Evolutionary conservation across 2,113 vertebrate species (phyloP), one percentile per base, ranked within the genome.

Genomic region (Menura novaehollandiae): DNA sequence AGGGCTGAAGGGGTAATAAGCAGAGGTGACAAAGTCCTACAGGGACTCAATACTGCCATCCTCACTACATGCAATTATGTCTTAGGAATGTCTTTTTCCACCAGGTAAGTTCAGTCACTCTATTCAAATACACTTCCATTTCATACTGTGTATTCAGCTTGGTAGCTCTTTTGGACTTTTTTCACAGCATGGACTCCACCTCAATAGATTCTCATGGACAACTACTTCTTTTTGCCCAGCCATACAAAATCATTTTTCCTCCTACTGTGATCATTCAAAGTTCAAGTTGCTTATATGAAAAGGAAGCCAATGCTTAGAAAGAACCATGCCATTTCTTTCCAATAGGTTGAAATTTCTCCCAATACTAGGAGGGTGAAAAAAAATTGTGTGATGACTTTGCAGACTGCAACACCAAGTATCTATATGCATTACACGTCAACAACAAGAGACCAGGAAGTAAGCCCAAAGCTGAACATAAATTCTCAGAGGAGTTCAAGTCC

Each of bases 101-200:
- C 51, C 69, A 91, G 73, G 63, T 32, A 81, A 87, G 52, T 89
- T 94, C 85, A 91, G 77, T 63, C 62, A 43, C 44, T 78, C 82
- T 53, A 5, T 85, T 94, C 74, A 94, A 85, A 90, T 37, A 85
- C 56, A 63, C 52, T 91, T 79, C 74, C 35, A 63, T 64, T 94
- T 67, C 66, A 75, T 26, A 85, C 62, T 41, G 66, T 74, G 92
- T 79, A 91, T 75, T 94, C 69, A 82, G 28, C 56, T 78, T 75
- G 53, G 79, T 43, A 39, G n/a, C 55, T 82, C 68, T 84, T 83
- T 49, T 59, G 74, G 85, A 93, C 88, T 95, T 94, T 92, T 81
- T 74, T 74, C 86, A 88, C 89, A 95, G 89, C 79, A 88, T 76
- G 79, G 84, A 82, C 73, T 91, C 73, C 55, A 87, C 27, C 82